These are phyloP conservation scores for Hydrotaea cyrtoneurina DNA, from an alignment of 2,888 invertebrate genomes.

Conservation along the genomic window DNA sequence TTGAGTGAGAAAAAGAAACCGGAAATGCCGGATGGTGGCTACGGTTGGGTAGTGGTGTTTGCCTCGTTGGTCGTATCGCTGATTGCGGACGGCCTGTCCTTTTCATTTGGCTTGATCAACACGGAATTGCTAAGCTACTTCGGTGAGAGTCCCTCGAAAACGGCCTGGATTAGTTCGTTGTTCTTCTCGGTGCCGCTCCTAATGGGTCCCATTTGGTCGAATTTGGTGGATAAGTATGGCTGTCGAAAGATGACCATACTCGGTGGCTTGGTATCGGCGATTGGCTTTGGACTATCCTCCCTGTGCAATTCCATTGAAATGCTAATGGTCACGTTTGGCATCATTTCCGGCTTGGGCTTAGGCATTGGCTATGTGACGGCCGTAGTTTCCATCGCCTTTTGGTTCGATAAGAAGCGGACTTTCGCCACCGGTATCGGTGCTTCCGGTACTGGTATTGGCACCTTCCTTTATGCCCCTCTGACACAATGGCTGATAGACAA, in stretches of 20 bases:
- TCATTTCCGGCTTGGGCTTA: conserved; percentile 91
- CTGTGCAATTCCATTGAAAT: conserved; percentile 87
- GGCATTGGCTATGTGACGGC: conserved; percentile 93
- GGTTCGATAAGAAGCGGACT: conserved; percentile 93
- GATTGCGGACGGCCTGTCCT: conserved; percentile 95
- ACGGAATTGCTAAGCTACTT: conserved; percentile 92
- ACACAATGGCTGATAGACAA: conserved; percentile 87
- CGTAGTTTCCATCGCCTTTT: conserved; percentile 94
- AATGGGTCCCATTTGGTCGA: conserved; percentile 86
- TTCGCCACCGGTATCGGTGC: conserved; percentile 93
- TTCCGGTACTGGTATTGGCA: conserved; percentile 94
- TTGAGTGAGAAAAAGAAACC: conserved; percentile 78
- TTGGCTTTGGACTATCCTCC: conserved; percentile 89
- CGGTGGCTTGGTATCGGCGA: conserved; percentile 87
- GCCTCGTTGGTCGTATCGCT: conserved; percentile 92
- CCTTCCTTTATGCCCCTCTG: conserved; percentile 92
- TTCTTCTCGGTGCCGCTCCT: conserved; percentile 94
- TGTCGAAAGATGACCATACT: conserved; percentile 89
- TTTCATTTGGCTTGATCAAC: conserved; percentile 94
- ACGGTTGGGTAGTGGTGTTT: conserved; percentile 85
- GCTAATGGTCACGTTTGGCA: conserved; percentile 92
- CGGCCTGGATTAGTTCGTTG: conserved; percentile 94
- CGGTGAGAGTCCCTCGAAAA: conserved; percentile 89
- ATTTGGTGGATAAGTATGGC: conserved; percentile 92
- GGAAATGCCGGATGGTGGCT: conserved; percentile 80